These are phyloP conservation scores for Epizoanthus illoricatus DNA, from an alignment of 92 coral and sea anemone genomes.

Conservation along the genomic window DNA sequence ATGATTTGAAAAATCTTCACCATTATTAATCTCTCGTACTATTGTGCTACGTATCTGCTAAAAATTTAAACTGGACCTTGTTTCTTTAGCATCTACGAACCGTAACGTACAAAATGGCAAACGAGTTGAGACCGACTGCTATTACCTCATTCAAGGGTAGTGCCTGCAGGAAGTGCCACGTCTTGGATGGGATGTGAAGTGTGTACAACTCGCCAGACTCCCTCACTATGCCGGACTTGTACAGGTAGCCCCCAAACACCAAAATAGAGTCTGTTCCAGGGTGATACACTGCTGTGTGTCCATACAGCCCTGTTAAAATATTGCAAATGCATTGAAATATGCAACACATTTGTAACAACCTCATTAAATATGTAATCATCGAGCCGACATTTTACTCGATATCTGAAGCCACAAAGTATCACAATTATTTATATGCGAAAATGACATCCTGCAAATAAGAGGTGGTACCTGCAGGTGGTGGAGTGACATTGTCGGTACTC, in stretches of 20 bases:
- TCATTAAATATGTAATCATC: too few species aligned
- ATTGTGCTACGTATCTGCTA: not conserved
- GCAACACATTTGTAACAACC: too few species aligned
- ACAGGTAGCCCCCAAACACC: slow-evolving; percentile 87
- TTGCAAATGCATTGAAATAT: not conserved
- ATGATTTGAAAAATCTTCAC: not conserved
- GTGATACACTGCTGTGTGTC: slow-evolving; percentile 84
- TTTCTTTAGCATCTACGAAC: not conserved
- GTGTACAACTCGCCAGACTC: slow-evolving; percentile 71
- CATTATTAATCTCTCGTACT: not conserved
- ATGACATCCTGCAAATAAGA: too few species aligned
- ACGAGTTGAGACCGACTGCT: too few species aligned
- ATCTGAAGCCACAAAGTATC: too few species aligned
- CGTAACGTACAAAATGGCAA: not conserved
- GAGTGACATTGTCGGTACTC: slow-evolving; percentile 27
- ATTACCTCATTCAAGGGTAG: slow-evolving; percentile 63
- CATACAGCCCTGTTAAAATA: slow-evolving; percentile 67
- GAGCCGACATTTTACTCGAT: too few species aligned
- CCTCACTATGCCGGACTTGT: slow-evolving; percentile 47
- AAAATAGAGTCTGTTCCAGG: slow-evolving; percentile 61
- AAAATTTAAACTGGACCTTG: not conserved
- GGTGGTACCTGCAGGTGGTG: slow-evolving; percentile 66
- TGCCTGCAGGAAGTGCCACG: slow-evolving; percentile 68
- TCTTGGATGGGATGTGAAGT: slow-evolving; percentile 58
- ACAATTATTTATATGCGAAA: too few species aligned